A percentile compares a stretch with the other conserved stretches of the same genome.
phyloP scores from a whole-genome alignment of 2,797 vertebrate genomes.

The Aeoliscus strigatus region DNA sequence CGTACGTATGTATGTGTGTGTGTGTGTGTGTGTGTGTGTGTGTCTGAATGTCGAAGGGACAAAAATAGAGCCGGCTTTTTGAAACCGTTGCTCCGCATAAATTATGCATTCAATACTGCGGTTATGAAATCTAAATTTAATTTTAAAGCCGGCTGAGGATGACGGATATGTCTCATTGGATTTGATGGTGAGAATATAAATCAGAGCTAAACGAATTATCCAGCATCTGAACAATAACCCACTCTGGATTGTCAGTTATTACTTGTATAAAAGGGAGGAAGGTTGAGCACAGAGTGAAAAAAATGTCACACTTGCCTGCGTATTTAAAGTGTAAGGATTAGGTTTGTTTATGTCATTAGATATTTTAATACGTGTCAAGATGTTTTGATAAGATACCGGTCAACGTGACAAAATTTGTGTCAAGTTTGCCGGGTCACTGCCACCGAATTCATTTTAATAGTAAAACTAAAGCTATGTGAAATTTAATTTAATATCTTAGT shows the following conservation, averaged over 20 bases:
- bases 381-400: too few relatives aligned
- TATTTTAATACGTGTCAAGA: too few relatives aligned
- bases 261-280: slow-evolving; percentile 4
- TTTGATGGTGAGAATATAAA: slow-evolving; percentile 31
- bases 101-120: slow-evolving; percentile 35
- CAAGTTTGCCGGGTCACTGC: too few relatives aligned
- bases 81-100: slow-evolving; percentile 22
- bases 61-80: slow-evolving; percentile 22
- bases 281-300: too few relatives aligned
- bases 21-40: not conserved
- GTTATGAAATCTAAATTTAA: slow-evolving; percentile 55
- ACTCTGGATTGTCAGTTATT: slow-evolving; percentile 18
- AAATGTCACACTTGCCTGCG: too few relatives aligned
- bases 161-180: slow-evolving; percentile 53
- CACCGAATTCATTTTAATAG: too few relatives aligned
- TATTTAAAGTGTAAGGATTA: too few relatives aligned
- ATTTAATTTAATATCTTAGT: too few relatives aligned
- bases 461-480: too few relatives aligned
- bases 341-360: too few relatives aligned
- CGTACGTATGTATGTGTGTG: too few relatives aligned
- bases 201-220: slow-evolving; percentile 41
- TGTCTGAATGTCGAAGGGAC: slow-evolving; percentile 8
- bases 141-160: slow-evolving; percentile 26
- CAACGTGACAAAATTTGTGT: too few relatives aligned
- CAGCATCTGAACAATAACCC: slow-evolving; percentile 15